Base-by-base conservation (phyloP, 1,140 invertebrate species). In the Listronotus bonariensis region DNA sequence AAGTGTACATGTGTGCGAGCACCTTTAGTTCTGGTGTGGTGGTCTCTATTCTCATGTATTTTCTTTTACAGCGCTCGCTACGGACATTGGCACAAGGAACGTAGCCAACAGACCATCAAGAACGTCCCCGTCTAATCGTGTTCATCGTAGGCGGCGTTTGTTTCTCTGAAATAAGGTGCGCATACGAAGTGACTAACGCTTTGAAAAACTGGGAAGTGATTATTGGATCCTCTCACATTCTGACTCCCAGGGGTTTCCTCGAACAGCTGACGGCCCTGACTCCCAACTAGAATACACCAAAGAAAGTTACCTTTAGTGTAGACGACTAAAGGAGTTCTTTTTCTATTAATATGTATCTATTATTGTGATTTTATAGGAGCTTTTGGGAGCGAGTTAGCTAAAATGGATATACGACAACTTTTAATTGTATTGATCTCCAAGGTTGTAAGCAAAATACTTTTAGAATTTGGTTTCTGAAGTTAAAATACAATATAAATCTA, bases 171-270 rank as follows among this genome's bases (percentile, higher is more conserved):
- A 95, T 99, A 80, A 87, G 98, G 68, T 93, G 91, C 78, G 97
- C 96, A 11, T 99, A 99, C 78, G 97, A 99, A 84, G 96, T 99
- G 11, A 99, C 97, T 38, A 92, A 92, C 73, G 88, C 92, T 7
- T 85, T 91, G 34, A 98, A 98, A 80, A 99, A 98, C 80, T 99
- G 97, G 97, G 98, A 99, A 82, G 96, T 99, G 31, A 92, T 99
- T 69, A 89, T 99, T 69, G 98, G 96, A 64, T 96, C 95, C 9
- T 98, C 97, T 41, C 96, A 98, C 76, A 89, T 99, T 67, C 85
- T 98, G 63, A 97, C 95, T 34, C 97, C 97, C 15, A 93, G 98
- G 79, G 91, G 89, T 60, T 99, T 99, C 82, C 83, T 99, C 32
- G 88, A 87, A 46, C 94, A 98, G 79, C 82, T 98, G 55, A 88